Percentiles rank a stretch among this genome's conserved stretches.
Evolutionary conservation across 1,140 invertebrate species (phyloP).

Genomic region (Zelostemma sp.): DNA sequence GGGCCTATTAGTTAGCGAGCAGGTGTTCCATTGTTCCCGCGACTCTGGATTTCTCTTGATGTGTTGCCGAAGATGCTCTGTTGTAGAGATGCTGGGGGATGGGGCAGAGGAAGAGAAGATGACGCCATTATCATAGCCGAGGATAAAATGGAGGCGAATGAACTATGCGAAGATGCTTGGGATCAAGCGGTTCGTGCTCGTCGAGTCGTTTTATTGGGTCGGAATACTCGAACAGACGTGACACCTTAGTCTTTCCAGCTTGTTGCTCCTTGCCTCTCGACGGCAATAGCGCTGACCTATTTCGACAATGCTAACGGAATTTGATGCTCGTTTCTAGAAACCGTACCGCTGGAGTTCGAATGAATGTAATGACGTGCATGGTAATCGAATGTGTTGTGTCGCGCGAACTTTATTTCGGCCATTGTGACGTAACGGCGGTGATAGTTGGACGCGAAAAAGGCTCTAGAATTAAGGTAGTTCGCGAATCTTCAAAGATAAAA

Average conservation of each 20-base stretch:
- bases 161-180: conserved; percentile 12
- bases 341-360: too few relatives aligned
- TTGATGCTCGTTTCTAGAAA: conserved; percentile 1
- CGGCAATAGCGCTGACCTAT: conserved; percentile 7
- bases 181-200: conserved; percentile 18
- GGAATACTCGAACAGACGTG: conserved; percentile 23
- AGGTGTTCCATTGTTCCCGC: conserved; percentile 36
- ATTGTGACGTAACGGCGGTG: too few relatives aligned
- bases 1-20: conserved; percentile 30
- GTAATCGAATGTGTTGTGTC: too few relatives aligned
- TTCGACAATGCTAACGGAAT: conserved; percentile 4
- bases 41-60: conserved; percentile 16
- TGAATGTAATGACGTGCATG: too few relatives aligned
- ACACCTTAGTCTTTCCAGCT: conserved; percentile 7
- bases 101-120: background rate
- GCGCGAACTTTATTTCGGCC: too few relatives aligned
- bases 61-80: conserved; percentile 14
- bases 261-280: conserved; percentile 21
- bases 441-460: too few relatives aligned
- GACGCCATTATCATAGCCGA: conserved; percentile 11
- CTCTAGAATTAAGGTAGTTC: too few relatives aligned
- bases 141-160: conserved; percentile 6
- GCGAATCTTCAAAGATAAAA: too few relatives aligned
- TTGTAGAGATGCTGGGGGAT: too few relatives aligned
- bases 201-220: conserved; percentile 15